Evolutionary conservation across 2,797 vertebrate genomes (phyloP), one percentile per base, ranked within the genome.

Genomic region (Mionectes olivaceus): DNA sequence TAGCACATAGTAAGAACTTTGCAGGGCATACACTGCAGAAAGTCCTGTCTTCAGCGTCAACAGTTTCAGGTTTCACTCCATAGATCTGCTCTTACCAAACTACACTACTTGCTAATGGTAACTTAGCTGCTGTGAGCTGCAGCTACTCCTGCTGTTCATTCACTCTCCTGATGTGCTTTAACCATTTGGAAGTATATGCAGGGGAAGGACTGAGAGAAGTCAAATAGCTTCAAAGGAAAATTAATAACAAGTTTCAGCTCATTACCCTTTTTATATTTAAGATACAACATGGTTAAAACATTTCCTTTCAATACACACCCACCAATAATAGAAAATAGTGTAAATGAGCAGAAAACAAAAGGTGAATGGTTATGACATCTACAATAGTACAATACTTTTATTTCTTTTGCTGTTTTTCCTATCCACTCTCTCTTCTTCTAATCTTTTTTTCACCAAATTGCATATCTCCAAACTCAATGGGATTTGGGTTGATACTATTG

Each of bases 171-270:
- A 68, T 78, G 64, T 39, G 28, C 81, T 92, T 83, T 81, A 82
- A 19, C 28, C 23, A 30, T 47, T 82, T 90, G 71, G 60, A 92
- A 94, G 84, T 44, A 76, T 7, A 30, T 65, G 22, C 24, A 74
- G 35, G 35, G 23, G 74, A 90, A 90, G 22, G 74, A 69, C 23
- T 27, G 37, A 80, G 32, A 83, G 27, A 50, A 56, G 4, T 53
- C 64, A 89, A 64, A 67, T 39, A 68, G 17, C 60, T 92, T 85
- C 37, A 94, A 77, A 70, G 63, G 46, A 94, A 93, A 90, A 89
- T 35, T 50, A 77, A 75, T 50, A 30, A 12, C 39, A 69, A 79
- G 8, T 92, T 88, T 86, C 46, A 64, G 71, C 39, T 90, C 47
- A 63, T 89, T 89, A 61, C 85, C 23, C 10, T 57, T 21, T 87